Evolutionary conservation across 2,888 invertebrate species (phyloP).

Genomic region (Andrena camellia): DNA sequence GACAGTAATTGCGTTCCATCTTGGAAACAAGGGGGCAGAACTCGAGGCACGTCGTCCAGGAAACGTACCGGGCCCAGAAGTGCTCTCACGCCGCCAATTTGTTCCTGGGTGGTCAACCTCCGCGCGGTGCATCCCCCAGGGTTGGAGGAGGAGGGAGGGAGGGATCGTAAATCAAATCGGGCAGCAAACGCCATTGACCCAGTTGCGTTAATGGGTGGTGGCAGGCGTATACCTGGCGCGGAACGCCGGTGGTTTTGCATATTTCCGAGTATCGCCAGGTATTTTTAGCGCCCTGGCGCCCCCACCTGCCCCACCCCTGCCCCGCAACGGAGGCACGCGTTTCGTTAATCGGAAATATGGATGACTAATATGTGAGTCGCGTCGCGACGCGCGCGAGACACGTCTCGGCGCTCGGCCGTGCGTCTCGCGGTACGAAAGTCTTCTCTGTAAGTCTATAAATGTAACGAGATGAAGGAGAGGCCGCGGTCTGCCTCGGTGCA

Average conservation of each 20-base stretch:
- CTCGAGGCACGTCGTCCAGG: no score
- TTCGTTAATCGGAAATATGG: slow-evolving; percentile 64
- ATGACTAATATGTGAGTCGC: slow-evolving; percentile 63
- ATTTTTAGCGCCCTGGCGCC: background rate
- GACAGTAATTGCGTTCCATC: background rate
- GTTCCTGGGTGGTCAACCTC: slow-evolving; percentile 47
- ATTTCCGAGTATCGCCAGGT: slow-evolving; percentile 49
- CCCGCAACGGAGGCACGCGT: background rate
- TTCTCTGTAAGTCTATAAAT: slow-evolving; percentile 71
- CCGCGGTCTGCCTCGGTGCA: slow-evolving; percentile 40
- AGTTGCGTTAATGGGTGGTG: slow-evolving; percentile 70
- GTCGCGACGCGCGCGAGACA: slow-evolving; percentile 56
- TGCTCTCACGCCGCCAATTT: slow-evolving; percentile 38
- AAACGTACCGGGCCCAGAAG: slow-evolving; percentile 2
- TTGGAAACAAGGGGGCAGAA: background rate
- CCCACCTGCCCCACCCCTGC: background rate
- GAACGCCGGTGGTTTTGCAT: slow-evolving; percentile 68
- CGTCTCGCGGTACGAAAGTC: slow-evolving; percentile 54
- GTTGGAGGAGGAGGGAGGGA: slow-evolving; percentile 4
- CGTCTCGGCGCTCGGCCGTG: slow-evolving; percentile 50
- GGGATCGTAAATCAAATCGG: slow-evolving; percentile 59
- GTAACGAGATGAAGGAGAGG: slow-evolving; percentile 67
- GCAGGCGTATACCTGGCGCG: slow-evolving; percentile 30
- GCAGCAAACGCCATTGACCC: slow-evolving; percentile 68
- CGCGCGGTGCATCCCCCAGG: slow-evolving; percentile 6